Evolutionary conservation across 2,888 invertebrate species (phyloP), one percentile per base, ranked within the genome.

Genomic region (Nymphalis urticae): DNA sequence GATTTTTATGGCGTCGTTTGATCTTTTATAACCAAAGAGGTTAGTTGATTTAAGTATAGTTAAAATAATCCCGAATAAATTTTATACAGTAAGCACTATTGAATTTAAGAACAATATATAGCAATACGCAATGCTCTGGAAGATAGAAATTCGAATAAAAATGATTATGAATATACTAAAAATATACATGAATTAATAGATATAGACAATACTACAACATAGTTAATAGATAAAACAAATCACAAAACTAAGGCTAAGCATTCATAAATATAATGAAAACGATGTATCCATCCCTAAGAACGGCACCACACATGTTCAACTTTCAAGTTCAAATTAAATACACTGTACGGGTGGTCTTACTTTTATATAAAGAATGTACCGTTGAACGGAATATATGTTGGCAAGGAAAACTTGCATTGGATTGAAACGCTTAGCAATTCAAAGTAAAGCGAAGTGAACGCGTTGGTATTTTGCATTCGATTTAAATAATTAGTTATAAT

Each of bases 401-500:
- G 58, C 58, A 42, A 73, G 67, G 69, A 73, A 72, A 69, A 70
- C 69, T 64, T 69, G 66, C 64, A 70, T 62, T 50, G 64, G 53
- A 69, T 71, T 68, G 73, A 21, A 71, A 69, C 63, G 66, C 66
- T 73, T 75, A 68, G 73, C 68, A 71, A 59, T 72, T 65, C 70
- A 72, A 72, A 69, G 62, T 64, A 61, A 50, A 62, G 64, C 69
- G 60, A 65, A 72, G 68, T 68, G 67, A 58, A 73, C 66, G 69
- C 71, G 64, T 62, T 53, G 69, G 69, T 62, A 68, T 71, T 70
- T 65, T 65, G 72, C 73, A 74, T 75, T 62, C 67, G 64, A 70
- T 74, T 73, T 72, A 62, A 74, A 75, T 75, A 72, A 73, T 73
- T 64, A 75, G 53, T 61, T 50, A 48, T 47, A 61, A 60, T n/a